Evolutionary conservation across 1,140 invertebrate species (phyloP).

Genomic region (Rhynchophorus ferrugineus): DNA sequence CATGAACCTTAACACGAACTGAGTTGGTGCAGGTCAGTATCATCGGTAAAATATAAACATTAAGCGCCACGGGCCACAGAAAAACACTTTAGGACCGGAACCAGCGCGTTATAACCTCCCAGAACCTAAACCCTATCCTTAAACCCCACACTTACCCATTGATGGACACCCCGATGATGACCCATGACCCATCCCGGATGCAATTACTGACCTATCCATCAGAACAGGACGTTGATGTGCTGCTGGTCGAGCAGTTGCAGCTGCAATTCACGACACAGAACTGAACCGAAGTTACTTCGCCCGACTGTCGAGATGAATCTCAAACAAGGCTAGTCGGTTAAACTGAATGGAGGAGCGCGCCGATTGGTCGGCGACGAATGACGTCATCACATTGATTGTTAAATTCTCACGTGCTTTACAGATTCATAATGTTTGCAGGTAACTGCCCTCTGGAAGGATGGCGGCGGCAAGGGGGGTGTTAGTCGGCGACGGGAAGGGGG

Average conservation of each 20-base stretch:
- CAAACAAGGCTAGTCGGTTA: constrained; percentile 32
- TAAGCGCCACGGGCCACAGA: too few species aligned
- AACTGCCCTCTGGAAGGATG: constrained; percentile 19
- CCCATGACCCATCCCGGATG: too few species aligned
- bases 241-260: constrained; percentile 5
- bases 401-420: constrained; percentile 38
- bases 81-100: too few species aligned
- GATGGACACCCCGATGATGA: too few species aligned
- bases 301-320: constrained; percentile 38
- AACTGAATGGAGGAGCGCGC: constrained; percentile 39
- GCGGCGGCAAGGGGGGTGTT: background rate
- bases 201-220: constrained; percentile 5
- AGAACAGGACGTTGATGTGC: constrained; percentile 9
- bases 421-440: constrained; percentile 29
- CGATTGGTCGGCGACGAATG: constrained; percentile 39
- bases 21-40: background rate
- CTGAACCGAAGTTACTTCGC: constrained; percentile 21
- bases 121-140: too few species aligned
- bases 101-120: too few species aligned
- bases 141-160: too few species aligned
- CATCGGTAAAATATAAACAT: background rate
- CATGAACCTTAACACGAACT: background rate
- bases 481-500: background rate
- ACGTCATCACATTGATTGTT: constrained; percentile 45
- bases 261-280: constrained; percentile 12